Evolutionary conservation across 2,888 invertebrate species (phyloP).

Genomic region (Syrista parreyssii): DNA sequence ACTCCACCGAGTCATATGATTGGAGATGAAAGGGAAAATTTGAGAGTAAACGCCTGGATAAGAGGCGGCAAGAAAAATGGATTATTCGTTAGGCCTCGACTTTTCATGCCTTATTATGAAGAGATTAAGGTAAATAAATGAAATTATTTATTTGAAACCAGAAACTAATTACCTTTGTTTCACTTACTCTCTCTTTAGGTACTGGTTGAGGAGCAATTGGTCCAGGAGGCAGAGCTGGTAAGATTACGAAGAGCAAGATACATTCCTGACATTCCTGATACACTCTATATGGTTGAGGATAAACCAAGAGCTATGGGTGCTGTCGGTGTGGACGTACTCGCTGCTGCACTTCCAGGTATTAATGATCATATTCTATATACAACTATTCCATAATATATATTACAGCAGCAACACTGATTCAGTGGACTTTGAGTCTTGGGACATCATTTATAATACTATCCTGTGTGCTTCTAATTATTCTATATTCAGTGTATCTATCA

Average conservation of each 20-base stretch:
- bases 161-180: conserved; percentile 11
- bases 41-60: conserved; percentile 83
- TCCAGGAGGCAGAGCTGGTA: conserved; percentile 80
- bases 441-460: not conserved
- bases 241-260: conserved; percentile 78
- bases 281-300: conserved; percentile 87
- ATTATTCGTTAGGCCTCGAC: conserved; percentile 83
- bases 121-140: conserved; percentile 80
- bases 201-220: conserved; percentile 84
- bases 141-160: not conserved
- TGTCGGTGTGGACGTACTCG: conserved; percentile 74
- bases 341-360: conserved; percentile 72
- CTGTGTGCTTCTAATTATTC: conserved; percentile 4
- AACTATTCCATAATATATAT: not conserved
- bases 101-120: conserved; percentile 95
- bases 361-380: not conserved
- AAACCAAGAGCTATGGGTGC: conserved; percentile 68
- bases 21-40: conserved; percentile 75
- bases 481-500: not conserved
- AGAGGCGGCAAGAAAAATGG: conserved; percentile 78
- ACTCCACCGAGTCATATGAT: conserved; percentile 89
- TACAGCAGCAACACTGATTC: not conserved
- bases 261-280: conserved; percentile 90
- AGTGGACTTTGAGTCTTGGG: not conserved
- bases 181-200: conserved; percentile 65